Base-by-base conservation (phyloP, 2,888 invertebrate genomes). In the Meganola albula region DNA sequence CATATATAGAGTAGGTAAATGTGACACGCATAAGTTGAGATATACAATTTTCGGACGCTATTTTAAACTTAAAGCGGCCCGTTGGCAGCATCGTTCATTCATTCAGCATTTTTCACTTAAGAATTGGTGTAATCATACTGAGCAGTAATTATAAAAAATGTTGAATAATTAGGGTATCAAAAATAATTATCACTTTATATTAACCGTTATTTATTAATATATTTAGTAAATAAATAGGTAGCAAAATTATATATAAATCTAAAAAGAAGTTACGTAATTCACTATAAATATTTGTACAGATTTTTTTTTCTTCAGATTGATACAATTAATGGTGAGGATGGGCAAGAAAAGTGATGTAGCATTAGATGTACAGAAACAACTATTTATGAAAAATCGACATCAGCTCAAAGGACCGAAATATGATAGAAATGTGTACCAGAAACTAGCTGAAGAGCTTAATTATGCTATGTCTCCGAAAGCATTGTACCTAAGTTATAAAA, bases 271-370 rank as follows among this genome's bases (percentile, higher is more conserved):
- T 34, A 34, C 34, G 34, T 34, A 34, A 24, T 34, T 34, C 28
- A 34, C 34, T 34, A 34, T 24, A 34, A 34, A 34, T 34, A 34
- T 28, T 34, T 34, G 28, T 34, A 28, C 34, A 34, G 34, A 34
- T 31, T 34, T 28, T 34, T 24, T 28, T 34, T 34, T 34, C 28
- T 34, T 34, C 34, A 28, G 34, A 34, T 34, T 34, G 34, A 28
- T 28, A 34, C 34, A 34, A 28, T 34, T 34, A 34, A 34, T 34
- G 34, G 28, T 34, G 34, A 34, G 34, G 34, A 34, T 34, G 34
- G 34, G 34, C 24, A 34, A 34, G 34, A 34, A 28, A 34, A 34
- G 28, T 34, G 34, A 21, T 34, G 34, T 34, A 34, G 34, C 34
- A 21, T 34, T 34, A 34, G 34, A 34, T 34, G 34, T 34, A 14